phyloP scores from a whole-genome alignment of 2,797 vertebrate genomes.

The Silurus lanzhouensis region DNA sequence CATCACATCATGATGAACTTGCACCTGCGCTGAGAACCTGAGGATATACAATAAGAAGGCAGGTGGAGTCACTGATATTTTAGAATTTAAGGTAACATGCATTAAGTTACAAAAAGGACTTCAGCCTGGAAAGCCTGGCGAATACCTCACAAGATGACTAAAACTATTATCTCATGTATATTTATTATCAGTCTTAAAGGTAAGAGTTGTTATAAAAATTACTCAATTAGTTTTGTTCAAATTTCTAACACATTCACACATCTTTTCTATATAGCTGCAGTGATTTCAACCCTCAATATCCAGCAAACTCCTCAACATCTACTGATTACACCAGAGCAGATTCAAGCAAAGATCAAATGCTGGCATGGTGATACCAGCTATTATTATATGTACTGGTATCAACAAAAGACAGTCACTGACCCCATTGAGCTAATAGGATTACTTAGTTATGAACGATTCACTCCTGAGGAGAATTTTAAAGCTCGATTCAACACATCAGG shows the following conservation, averaged over 20 bases:
- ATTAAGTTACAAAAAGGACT: not conserved
- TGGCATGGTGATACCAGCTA: slow-evolving; percentile 58
- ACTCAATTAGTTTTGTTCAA: too few species aligned
- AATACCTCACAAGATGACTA: slow-evolving; percentile 19
- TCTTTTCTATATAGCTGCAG: slow-evolving; percentile 3
- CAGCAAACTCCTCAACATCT: slow-evolving; percentile 39
- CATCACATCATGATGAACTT: not conserved
- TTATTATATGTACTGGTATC: slow-evolving; percentile 65
- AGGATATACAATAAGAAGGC: not conserved
- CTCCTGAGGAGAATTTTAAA: slow-evolving; percentile 44
- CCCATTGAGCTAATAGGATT: slow-evolving; percentile 52
- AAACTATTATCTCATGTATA: not conserved
- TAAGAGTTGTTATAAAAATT: too few species aligned
- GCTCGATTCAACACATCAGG: slow-evolving; percentile 54
- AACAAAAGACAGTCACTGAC: slow-evolving; percentile 12
- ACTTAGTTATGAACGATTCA: not conserved
- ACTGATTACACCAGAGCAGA: slow-evolving; percentile 14
- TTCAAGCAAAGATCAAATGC: slow-evolving; percentile 49
- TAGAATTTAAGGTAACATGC: not conserved
- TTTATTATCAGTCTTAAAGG: too few species aligned
- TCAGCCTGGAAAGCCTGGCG: not conserved
- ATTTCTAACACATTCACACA: too few species aligned
- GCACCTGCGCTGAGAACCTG: not conserved
- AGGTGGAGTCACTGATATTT: not conserved
- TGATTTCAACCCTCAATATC: slow-evolving; percentile 24